Percentiles rank a stretch among this genome's conserved stretches.
phyloP scores from a whole-genome alignment of 2,888 invertebrate species.

The Nowickia ferox region DNA sequence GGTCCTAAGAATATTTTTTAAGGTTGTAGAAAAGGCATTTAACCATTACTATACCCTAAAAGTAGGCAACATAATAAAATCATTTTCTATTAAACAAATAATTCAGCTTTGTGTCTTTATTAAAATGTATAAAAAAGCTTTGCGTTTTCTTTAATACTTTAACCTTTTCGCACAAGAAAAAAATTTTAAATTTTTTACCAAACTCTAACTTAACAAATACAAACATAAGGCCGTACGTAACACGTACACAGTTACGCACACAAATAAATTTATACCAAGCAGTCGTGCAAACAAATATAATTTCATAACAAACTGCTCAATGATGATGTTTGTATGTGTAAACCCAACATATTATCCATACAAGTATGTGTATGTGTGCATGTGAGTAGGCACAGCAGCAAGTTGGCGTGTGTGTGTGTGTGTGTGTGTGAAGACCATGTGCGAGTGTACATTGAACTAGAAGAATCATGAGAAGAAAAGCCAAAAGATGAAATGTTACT shows the following conservation, averaged over 20 bases:
- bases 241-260: background rate
- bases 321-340: constrained; percentile 42
- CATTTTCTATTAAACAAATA: constrained; percentile 3
- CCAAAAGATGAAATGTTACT: constrained; percentile 66
- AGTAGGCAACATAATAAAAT: background rate
- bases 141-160: constrained; percentile 58
- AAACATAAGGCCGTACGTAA: background rate
- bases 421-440: background rate
- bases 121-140: background rate
- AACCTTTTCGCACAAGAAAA: constrained; percentile 36
- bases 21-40: constrained; percentile 29
- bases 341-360: background rate
- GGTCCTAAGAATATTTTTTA: too few relatives aligned
- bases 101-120: constrained; percentile 12
- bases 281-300: constrained; percentile 72
- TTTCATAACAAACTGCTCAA: constrained; percentile 71
- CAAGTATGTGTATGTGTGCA: background rate
- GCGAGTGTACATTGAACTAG: background rate
- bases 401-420: background rate
- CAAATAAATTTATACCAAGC: constrained; percentile 54
- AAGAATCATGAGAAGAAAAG: constrained; percentile 27
- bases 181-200: constrained; percentile 33
- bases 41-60: background rate
- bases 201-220: constrained; percentile 33
- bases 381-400: background rate